Evolutionary conservation across 2,888 invertebrate genomes (phyloP), one percentile per base, ranked within the genome.

Genomic region (Opisthograptis luteolata): DNA sequence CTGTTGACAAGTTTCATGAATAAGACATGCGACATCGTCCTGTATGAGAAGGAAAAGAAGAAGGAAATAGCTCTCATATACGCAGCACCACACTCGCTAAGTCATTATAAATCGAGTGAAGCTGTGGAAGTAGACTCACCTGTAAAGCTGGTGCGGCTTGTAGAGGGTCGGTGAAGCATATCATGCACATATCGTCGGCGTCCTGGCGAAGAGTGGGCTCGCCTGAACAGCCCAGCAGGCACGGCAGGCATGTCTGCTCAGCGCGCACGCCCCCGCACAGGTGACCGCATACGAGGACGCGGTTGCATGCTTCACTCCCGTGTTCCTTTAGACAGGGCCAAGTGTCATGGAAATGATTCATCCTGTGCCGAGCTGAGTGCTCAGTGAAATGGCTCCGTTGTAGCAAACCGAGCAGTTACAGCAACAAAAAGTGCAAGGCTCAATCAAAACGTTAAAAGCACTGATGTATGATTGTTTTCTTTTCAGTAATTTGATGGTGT

Each of bases 171-270:
- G 98, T 98, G 86, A 99, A 99, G 82, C 99, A 99, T 67, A 99
- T 97, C 97, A 99, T 99, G 86, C 99, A 99, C 97, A 99, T 98
- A 79, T 99, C 99, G 73, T 99, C 99, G 0, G 97, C 97, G 81
- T 99, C 99, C 83, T 99, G 99, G 9, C 97, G 95, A 39, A 99
- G 91, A 44, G 92, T 90, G 3, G 73, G 97, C 95, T 6, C 97
- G 94, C 63, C 96, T 80, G 74, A 87, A 74, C 98, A 98, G 1
- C 98, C 95, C 68, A 96, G 95, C 59, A 99, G 89, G 76, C 99
- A 99, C 0, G 98, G 98, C 64, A 99, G 87, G 74, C 99, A 99
- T 39, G 87, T 84, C 5, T 92, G 88, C 84, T 99, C 99, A 59
- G 94, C 94, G 14, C 93, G 92, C n/a, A 99, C 96, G 8, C 99